Evolutionary conservation across 2,888 invertebrate species (phyloP), one percentile per base, ranked within the genome.

Genomic region (Lasiommata megera): DNA sequence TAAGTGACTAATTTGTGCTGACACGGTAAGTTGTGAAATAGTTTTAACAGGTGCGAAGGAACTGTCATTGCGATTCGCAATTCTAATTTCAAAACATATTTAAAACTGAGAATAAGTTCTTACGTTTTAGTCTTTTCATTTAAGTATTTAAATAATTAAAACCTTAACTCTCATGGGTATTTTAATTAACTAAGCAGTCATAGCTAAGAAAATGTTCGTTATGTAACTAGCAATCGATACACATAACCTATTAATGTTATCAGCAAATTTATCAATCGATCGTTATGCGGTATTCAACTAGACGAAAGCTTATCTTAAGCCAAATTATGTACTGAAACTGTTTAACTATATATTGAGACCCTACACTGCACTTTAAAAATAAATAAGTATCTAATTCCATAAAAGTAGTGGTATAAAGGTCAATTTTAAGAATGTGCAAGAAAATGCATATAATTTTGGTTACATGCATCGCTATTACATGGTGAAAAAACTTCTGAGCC

Each of bases 201-300:
- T 29, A 43, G n/a, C n/a, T 6, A 14, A 31, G 36, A 52, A 53
- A 44, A 63, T 65, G 63, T 58, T 58, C 63, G 79, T 84, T 84
- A 84, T 83, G 83, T 84, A 84, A 84, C 79, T 70, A 57, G 31
- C 60, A 67, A 82, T 79, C 73, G 73, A 76, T 78, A 71, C 66
- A 59, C 63, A 60, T 73, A 64, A 65, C 58, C 65, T 65, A 63
- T 58, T 48, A 43, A 44, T 52, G 47, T 57, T 60, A 62, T 60
- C 61, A 54, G 37, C 5, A 48, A 23, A 46, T 54, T 46, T 47
- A 56, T 56, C 59, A 29, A 17, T 41, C 1, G 5, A 46, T 31
- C 31, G 16, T 1, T 46, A 11, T 16, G 16, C 6, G 34, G 11
- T 34, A 34, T 34, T 34, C 3, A 1, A 9, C 1, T 34, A 34